These are phyloP conservation scores for Lonchura striata DNA, from an alignment of 2,113 vertebrate genomes.

Conservation along the genomic window DNA sequence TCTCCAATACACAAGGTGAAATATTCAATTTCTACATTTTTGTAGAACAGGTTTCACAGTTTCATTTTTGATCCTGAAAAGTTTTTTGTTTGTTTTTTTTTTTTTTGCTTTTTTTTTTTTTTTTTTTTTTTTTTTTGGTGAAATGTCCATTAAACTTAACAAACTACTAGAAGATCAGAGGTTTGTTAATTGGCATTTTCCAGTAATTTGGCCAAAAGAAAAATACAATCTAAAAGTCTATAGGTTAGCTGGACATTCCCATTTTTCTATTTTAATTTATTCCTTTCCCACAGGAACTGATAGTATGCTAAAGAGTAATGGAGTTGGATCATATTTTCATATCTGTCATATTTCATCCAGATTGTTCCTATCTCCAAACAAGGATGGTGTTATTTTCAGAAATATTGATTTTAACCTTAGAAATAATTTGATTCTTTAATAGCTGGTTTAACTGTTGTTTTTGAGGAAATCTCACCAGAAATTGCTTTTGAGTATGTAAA, in stretches of 20 bases:
- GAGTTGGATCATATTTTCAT: not conserved
- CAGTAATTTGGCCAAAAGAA: not conserved
- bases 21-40: not conserved
- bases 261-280: not conserved
- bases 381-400: not conserved
- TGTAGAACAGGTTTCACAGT: not conserved
- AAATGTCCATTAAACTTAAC: not conserved
- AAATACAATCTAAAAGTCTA: not conserved
- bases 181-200: not conserved
- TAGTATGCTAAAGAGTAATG: not conserved
- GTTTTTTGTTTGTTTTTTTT: not conserved
- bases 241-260: not conserved
- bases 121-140: not conserved
- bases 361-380: not conserved
- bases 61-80: not conserved
- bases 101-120: not conserved
- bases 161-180: not conserved
- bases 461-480: slow-evolving; percentile 1
- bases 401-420: slow-evolving; percentile 1
- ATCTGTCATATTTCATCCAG: not conserved
- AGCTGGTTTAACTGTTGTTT: slow-evolving; percentile 3
- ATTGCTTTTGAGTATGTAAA: slow-evolving; percentile 3
- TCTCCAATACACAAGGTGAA: not conserved
- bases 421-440: not conserved
- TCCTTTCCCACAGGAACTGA: not conserved